These are phyloP conservation scores for Lacerta agilis DNA, from an alignment of 2,797 vertebrate species.

Conservation along the genomic window DNA sequence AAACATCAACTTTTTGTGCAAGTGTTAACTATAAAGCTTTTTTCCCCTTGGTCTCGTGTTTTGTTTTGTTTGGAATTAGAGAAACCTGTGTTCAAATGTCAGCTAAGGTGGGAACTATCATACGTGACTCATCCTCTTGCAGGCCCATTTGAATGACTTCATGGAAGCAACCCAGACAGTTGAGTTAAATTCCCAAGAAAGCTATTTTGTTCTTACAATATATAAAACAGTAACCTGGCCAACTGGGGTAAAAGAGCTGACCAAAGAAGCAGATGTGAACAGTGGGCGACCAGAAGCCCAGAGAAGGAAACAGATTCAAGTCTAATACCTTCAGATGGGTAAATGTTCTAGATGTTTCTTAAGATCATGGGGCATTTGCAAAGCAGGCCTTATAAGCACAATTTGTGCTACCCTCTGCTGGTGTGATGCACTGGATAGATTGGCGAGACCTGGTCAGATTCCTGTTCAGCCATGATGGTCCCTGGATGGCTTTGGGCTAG, in stretches of 20 bases:
- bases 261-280: not conserved
- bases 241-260: not conserved
- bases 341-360: not conserved
- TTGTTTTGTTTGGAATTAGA: not conserved
- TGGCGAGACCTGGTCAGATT: not conserved
- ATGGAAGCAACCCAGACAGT: too few relatives aligned
- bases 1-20: not conserved
- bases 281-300: not conserved
- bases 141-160: not conserved
- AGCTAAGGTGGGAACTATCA: not conserved
- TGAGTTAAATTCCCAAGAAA: not conserved
- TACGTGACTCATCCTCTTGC: not conserved
- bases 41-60: not conserved
- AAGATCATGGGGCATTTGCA: not conserved
- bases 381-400: not conserved
- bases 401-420: too few relatives aligned
- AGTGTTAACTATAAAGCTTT: not conserved
- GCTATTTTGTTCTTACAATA: not conserved
- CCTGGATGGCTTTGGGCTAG: not conserved
- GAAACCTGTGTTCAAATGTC: not conserved
- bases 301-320: too few relatives aligned
- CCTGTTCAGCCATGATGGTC: not conserved
- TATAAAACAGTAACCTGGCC: not conserved
- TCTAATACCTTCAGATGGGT: not conserved
- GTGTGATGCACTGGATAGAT: not conserved